Percentiles rank a stretch among this genome's conserved stretches.
phyloP scores from a whole-genome alignment of 2,797 vertebrate species.

The Phalloptychus januarius region DNA sequence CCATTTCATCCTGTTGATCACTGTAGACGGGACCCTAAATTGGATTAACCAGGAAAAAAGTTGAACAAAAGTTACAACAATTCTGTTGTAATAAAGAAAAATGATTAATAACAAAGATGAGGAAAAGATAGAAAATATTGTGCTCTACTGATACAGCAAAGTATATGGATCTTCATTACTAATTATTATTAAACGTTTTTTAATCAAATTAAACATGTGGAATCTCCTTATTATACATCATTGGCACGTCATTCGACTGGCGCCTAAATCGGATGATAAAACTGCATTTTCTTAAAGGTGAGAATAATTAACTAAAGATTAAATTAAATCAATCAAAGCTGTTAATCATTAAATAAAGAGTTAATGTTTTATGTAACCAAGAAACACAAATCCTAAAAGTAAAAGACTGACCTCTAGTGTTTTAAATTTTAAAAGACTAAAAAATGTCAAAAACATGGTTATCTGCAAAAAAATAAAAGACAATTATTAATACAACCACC shows the following conservation, averaged over 20 bases:
- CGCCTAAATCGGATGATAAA: background rate
- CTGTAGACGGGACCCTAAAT: background rate
- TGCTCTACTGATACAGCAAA: background rate
- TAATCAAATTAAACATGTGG: background rate
- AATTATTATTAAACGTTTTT: too few species aligned
- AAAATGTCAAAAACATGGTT: background rate
- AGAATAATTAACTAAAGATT: background rate
- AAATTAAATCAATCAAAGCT: background rate
- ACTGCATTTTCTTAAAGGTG: background rate
- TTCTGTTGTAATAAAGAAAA: background rate
- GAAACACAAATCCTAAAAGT: background rate
- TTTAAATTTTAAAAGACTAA: conserved; percentile 15
- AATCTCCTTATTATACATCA: background rate
- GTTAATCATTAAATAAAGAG: background rate
- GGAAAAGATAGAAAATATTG: background rate
- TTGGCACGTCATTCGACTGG: background rate
- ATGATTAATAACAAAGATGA: background rate
- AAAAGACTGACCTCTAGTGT: conserved; percentile 58
- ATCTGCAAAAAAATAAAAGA: background rate
- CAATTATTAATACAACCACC: background rate
- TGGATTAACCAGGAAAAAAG: background rate
- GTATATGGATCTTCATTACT: background rate
- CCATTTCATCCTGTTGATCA: background rate
- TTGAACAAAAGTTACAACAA: background rate
- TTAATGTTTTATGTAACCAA: background rate